Base-by-base conservation (phyloP, 2,888 invertebrate genomes). In the Auanema sp. region DNA sequence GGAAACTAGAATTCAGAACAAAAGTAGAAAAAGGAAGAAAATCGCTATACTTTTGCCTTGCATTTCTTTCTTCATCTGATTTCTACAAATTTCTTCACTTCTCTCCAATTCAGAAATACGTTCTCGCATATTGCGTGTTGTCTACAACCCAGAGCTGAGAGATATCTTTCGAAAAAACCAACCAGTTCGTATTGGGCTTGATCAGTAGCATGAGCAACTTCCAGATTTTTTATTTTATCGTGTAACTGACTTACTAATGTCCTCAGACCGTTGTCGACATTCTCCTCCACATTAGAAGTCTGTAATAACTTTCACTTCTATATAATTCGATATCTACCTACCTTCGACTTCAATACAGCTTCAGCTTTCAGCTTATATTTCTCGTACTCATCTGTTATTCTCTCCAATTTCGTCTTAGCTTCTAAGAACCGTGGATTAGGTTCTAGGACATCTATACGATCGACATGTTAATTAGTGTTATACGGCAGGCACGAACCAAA, bases 341-440 rank as follows among this genome's bases (percentile, higher is more conserved):
- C 64, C 60, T 64, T 64, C 8, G 64, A 24, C 40, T 49, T 53
- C 24, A 86, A 79, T 18, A 85, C 85, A 25, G 85, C 84, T 76
- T 86, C 85, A 40, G 85, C 85, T 47, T 85, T 75, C 53, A 85
- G 77, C 83, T 89, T 90, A 72, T 89, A 89, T 47, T 86, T 84
- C 70, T 92, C 91, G 79, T 89, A 89, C 76, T 91, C 90, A 49
- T 88, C 86, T 42, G 50, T 57, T 18, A 66, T 53, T 47, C 60
- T 54, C 16, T 68, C 65, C 23, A 54, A 58, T 10, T 54, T 54
- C 11, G 59, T 33, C 23, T 58, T 47, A 6, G 44, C 23, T 25
- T 61, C 62, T 11, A 33, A n/a, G 8, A 66, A 44, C 14, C 52
- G 60, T 14, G 51, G 58, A 24, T 57, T 55, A 18, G 11, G 52